A percentile compares a stretch with the other conserved stretches of the same genome.
Evolutionary conservation across 2,113 vertebrate genomes (phyloP).

Genomic region (Diphyllodes magnificus): DNA sequence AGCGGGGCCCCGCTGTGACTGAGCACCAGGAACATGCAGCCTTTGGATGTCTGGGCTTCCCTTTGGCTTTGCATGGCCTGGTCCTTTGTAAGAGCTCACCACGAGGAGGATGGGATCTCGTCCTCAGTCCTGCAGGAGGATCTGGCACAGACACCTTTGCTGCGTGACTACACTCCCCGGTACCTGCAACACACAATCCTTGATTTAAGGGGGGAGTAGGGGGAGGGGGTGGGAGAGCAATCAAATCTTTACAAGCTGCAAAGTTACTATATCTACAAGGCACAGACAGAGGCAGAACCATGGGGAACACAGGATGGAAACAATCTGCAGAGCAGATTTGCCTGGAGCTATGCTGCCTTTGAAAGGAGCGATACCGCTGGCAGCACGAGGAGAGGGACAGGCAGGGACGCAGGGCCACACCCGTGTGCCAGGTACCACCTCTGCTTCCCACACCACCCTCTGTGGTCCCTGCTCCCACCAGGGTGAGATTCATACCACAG

Average conservation of each 20-base stretch:
- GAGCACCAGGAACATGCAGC: neutral
- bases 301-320: constrained; percentile 30
- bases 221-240: neutral
- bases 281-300: constrained; percentile 38
- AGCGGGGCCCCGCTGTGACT: neutral
- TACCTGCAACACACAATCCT: neutral
- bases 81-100: neutral
- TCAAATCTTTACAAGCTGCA: constrained; percentile 47
- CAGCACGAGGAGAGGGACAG: fast-evolving
- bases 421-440: neutral
- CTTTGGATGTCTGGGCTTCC: neutral
- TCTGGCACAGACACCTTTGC: neutral
- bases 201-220: neutral
- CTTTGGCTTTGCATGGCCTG: fast-evolving
- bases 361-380: neutral
- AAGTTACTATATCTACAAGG: constrained; percentile 44
- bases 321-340: constrained; percentile 39
- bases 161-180: fast-evolving
- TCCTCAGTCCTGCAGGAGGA: neutral
- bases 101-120: fast-evolving
- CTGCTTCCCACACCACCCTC: neutral
- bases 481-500: neutral
- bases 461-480: neutral
- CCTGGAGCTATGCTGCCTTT: constrained; percentile 22
- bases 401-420: neutral